Conservation (phyloP, 1,140 invertebrate species). For the Acyrthosiphon pisum region DNA sequence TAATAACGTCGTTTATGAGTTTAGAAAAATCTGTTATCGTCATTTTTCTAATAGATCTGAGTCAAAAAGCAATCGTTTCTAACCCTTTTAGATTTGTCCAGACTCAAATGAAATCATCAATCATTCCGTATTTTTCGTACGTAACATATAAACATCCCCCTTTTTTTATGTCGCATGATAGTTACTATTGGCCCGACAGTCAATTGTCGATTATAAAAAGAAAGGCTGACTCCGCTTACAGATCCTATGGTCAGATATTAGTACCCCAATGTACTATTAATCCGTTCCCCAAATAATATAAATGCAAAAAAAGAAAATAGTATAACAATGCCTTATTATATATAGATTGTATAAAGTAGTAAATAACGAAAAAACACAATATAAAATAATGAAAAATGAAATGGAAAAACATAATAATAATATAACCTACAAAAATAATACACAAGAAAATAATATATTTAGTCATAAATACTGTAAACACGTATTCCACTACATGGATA, state of each 20-base stretch:
- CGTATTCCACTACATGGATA: neutral
- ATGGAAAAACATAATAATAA: neutral
- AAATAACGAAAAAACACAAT: conserved; percentile 17
- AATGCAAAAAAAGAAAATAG: neutral
- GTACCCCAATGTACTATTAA: conserved; percentile 31
- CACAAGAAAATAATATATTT: neutral
- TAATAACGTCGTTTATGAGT: conserved; percentile 1
- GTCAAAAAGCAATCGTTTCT: conserved; percentile 33
- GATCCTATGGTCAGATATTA: conserved; percentile 33
- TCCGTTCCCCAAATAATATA: conserved; percentile 48
- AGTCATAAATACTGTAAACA: neutral
- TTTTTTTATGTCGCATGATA: conserved; percentile 23
- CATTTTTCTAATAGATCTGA: conserved; percentile 39
- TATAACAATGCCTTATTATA: conserved; percentile 1
- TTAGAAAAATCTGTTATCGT: conserved; percentile 30
- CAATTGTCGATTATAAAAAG: conserved; percentile 45
- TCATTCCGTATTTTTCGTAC: conserved; percentile 31
- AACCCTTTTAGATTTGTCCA: conserved; percentile 39
- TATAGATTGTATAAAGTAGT: conserved; percentile 17
- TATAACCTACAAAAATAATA: neutral
- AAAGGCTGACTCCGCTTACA: conserved; percentile 23
- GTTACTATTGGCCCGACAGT: conserved; percentile 18
- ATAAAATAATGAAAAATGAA: conserved; percentile 16
- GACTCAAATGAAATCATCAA: conserved; percentile 33
- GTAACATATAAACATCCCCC: neutral